Percentiles rank a stretch among this genome's conserved stretches.
Conservation (phyloP, 2,797 vertebrate species). For the Poecile montanus region DNA sequence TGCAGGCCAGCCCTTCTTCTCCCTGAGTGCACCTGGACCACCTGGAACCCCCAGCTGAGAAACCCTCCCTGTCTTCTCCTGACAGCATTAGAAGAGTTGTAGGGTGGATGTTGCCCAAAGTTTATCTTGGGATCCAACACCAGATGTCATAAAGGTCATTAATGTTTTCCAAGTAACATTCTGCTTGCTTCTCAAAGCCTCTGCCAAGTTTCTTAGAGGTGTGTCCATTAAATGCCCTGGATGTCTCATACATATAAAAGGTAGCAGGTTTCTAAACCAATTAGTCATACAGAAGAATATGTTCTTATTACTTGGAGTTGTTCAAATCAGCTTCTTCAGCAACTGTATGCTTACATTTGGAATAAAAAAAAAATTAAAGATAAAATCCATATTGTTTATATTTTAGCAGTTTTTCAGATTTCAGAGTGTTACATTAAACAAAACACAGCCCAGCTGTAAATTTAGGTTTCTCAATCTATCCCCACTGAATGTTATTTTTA, state of each 20-base stretch:
- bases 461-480: not conserved
- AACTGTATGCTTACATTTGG: not conserved
- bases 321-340: not conserved
- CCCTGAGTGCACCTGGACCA: not conserved
- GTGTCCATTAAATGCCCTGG: not conserved
- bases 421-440: not conserved
- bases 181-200: conserved; percentile 63
- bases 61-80: conserved; percentile 11
- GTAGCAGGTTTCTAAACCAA: conserved; percentile 21
- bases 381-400: not conserved
- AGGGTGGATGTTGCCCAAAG: not conserved
- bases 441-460: not conserved
- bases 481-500: not conserved
- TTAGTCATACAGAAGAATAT: not conserved
- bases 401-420: not conserved
- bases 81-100: not conserved
- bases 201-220: conserved; percentile 42
- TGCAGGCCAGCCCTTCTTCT: not conserved
- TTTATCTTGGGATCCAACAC: conserved; percentile 52
- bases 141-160: conserved; percentile 59
- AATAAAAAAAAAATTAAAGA: not conserved
- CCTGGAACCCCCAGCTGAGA: not conserved
- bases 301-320: not conserved
- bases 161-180: conserved; percentile 44
- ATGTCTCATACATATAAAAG: not conserved